Conservation (phyloP, 23 tunicate genomes). For the Oikopleura vanhoeffeni region DNA sequence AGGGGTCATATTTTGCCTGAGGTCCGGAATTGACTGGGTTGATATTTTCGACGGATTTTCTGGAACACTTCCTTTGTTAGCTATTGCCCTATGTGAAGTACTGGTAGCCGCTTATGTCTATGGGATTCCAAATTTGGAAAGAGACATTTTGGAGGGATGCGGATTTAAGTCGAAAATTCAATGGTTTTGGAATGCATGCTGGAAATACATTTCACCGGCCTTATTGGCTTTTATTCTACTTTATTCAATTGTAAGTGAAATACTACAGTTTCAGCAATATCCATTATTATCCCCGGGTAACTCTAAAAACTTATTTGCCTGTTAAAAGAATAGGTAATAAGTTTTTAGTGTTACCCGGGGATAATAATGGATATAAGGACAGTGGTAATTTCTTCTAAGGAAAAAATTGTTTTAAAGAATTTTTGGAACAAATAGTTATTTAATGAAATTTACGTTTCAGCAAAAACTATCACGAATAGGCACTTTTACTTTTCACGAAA, state of each 20-base stretch:
- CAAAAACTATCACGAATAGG: too few species aligned
- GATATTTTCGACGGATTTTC: conserved; percentile 74
- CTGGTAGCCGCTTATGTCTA: conserved; percentile 56
- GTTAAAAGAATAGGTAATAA: too few species aligned
- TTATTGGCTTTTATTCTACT: not conserved
- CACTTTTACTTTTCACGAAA: too few species aligned
- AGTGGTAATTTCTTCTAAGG: not conserved
- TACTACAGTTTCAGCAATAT: not conserved
- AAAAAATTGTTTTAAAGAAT: not conserved
- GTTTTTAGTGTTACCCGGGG: too few species aligned
- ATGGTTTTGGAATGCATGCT: not conserved
- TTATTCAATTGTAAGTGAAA: not conserved
- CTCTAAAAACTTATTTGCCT: too few species aligned
- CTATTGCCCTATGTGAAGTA: conserved; percentile 70
- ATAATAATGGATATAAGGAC: not conserved
- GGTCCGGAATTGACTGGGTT: conserved; percentile 54
- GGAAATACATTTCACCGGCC: not conserved
- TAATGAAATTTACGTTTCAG: too few species aligned
- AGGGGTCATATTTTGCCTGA: conserved; percentile 14
- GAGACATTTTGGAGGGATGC: not conserved
- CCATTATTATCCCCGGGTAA: too few species aligned
- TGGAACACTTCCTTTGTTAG: conserved; percentile 60
- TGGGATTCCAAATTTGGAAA: conserved; percentile 20
- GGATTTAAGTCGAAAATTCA: not conserved
- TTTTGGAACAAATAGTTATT: too few species aligned